These are phyloP conservation scores for Drosophila pruinosa DNA, from an alignment of 1,140 invertebrate genomes.

Conservation along the genomic window DNA sequence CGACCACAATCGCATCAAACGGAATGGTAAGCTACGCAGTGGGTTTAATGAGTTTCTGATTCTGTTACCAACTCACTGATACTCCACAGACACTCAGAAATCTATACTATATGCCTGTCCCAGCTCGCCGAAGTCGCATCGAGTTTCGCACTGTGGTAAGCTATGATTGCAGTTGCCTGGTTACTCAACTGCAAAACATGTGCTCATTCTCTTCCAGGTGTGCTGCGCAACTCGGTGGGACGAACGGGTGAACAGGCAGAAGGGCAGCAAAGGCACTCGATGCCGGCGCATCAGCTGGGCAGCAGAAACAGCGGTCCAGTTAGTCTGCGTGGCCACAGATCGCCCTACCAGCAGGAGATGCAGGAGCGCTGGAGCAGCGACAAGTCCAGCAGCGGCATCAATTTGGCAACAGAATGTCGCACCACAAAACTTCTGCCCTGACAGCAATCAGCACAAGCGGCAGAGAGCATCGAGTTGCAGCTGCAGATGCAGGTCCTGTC, in stretches of 20 bases:
- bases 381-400: conserved; percentile 7
- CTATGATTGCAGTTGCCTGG: background rate
- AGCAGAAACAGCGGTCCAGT: background rate
- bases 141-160: conserved; percentile 77
- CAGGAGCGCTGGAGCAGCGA: conserved; percentile 56
- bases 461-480: conserved; percentile 40
- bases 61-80: conserved; percentile 11
- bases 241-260: conserved; percentile 39
- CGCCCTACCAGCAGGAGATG: conserved; percentile 63
- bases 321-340: conserved; percentile 17
- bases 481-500: conserved; percentile 54
- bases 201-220: conserved; percentile 17
- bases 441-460: conserved; percentile 37
- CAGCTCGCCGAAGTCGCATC: conserved; percentile 76
- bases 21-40: conserved; percentile 86
- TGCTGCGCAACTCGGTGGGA: conserved; percentile 40
- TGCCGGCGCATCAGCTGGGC: conserved; percentile 27
- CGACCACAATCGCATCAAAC: conserved; percentile 87
- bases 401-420: conserved; percentile 20
- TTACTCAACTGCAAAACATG: background rate
- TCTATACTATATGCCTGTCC: conserved; percentile 81
- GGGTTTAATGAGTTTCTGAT: background rate
- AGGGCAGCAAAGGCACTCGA: conserved; percentile 18
- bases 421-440: conserved; percentile 65
- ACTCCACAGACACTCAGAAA: conserved; percentile 76